phyloP scores from a whole-genome alignment of 2,797 vertebrate genomes.

The Pseudochromis fuscus region DNA sequence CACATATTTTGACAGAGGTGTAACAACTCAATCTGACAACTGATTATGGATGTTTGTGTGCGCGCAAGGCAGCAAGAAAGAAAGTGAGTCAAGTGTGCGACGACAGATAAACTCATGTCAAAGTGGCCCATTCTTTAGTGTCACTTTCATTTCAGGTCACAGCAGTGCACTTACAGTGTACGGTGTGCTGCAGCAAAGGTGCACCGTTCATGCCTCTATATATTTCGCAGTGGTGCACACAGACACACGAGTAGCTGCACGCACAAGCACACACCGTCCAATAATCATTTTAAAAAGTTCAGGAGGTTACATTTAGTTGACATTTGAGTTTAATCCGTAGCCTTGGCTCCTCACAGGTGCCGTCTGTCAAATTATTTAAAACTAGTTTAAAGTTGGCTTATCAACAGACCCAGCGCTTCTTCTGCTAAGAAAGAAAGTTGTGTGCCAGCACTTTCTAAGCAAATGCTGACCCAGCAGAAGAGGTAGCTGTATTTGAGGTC shows the following conservation, averaged over 20 bases:
- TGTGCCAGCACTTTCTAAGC: constrained; percentile 72
- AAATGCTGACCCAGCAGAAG: constrained; percentile 74
- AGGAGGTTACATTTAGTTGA: constrained; percentile 64
- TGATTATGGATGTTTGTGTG: constrained; percentile 29
- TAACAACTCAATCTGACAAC: constrained; percentile 34
- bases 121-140: constrained; percentile 21
- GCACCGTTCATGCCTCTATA: constrained; percentile 17
- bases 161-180: constrained; percentile 3
- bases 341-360: constrained; percentile 62
- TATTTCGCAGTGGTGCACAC: constrained; percentile 7
- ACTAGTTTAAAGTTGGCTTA: constrained; percentile 79
- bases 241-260: background rate
- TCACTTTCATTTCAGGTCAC: constrained; percentile 18
- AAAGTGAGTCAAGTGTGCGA: constrained; percentile 6
- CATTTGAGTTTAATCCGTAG: constrained; percentile 66
- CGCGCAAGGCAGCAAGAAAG: background rate
- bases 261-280: background rate
- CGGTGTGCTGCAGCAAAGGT: constrained; percentile 16
- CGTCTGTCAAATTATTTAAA: constrained; percentile 71
- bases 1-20: too few relatives aligned
- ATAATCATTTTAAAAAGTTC: constrained; percentile 57
- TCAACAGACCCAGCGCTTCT: constrained; percentile 66
- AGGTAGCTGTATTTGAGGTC: constrained; percentile 69
- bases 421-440: constrained; percentile 67
- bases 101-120: background rate